These are phyloP conservation scores for Protaetia brevitarsis DNA, from an alignment of 1,140 invertebrate species.

Conservation along the genomic window DNA sequence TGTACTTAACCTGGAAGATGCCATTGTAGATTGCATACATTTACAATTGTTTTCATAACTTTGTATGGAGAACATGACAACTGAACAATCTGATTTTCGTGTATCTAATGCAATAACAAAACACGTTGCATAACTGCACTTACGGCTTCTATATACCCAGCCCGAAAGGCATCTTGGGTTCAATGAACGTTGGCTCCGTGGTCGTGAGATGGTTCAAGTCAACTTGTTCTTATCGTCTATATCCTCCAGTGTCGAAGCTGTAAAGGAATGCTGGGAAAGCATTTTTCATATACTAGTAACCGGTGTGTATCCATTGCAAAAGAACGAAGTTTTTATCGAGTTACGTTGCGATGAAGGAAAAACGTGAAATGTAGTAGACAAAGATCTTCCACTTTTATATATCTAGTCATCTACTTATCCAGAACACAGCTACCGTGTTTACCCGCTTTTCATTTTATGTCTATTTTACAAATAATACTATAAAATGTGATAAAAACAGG, in stretches of 20 bases:
- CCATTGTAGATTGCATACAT: too few relatives aligned
- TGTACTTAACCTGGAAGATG: too few relatives aligned
- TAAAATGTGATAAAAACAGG: too few relatives aligned
- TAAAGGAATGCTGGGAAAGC: not conserved
- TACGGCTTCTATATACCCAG: conserved; percentile 9
- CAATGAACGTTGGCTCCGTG: conserved; percentile 3
- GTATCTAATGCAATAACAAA: conserved; percentile 8
- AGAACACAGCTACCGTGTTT: too few relatives aligned
- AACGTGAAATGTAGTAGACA: too few relatives aligned
- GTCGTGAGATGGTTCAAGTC: conserved; percentile 2
- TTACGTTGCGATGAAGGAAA: too few relatives aligned
- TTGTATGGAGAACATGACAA: not conserved
- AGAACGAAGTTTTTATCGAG: not conserved
- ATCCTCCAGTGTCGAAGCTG: not conserved
- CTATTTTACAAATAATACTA: too few relatives aligned
- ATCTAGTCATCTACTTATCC: too few relatives aligned
- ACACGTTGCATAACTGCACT: conserved; percentile 15
- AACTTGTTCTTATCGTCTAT: conserved; percentile 10
- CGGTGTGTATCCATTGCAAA: not conserved
- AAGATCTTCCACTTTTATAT: too few relatives aligned
- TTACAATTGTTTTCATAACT: not conserved
- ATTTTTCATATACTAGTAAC: not conserved
- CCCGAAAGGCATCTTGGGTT: not conserved
- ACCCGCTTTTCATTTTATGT: too few relatives aligned
- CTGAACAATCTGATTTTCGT: conserved; percentile 4